These are phyloP conservation scores for Maniola jurtina DNA, from an alignment of 1,140 invertebrate genomes.

Conservation along the genomic window DNA sequence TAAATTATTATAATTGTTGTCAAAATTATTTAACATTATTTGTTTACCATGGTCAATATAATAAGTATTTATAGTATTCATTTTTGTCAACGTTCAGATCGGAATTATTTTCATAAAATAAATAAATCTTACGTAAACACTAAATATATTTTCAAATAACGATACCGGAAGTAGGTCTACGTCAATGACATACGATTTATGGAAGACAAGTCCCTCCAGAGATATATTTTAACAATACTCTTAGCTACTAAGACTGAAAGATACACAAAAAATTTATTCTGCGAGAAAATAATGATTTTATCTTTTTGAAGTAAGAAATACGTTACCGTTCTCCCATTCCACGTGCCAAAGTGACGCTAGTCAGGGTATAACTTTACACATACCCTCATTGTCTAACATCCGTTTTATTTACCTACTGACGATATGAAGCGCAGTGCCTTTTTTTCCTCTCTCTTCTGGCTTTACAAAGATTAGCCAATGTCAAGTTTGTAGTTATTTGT, in stretches of 20 bases:
- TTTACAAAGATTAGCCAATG: too few species aligned
- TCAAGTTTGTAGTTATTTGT: too few species aligned
- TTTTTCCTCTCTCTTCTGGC: too few species aligned
- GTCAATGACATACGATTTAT: slow-evolving; percentile 55
- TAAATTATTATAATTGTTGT: background rate
- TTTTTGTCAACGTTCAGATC: slow-evolving; percentile 34
- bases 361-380: slow-evolving; percentile 45
- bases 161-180: slow-evolving; percentile 56
- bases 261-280: slow-evolving; percentile 53
- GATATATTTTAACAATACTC: slow-evolving; percentile 67
- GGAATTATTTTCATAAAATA: slow-evolving; percentile 59
- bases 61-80: slow-evolving; percentile 25
- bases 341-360: slow-evolving; percentile 64
- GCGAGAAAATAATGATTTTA: slow-evolving; percentile 6
- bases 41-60: slow-evolving; percentile 27
- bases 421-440: background rate
- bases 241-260: slow-evolving; percentile 73
- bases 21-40: slow-evolving; percentile 5
- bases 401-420: background rate
- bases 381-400: slow-evolving; percentile 35
- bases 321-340: slow-evolving; percentile 44
- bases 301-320: slow-evolving; percentile 9
- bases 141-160: slow-evolving; percentile 62
- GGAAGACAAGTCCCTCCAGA: slow-evolving; percentile 71
- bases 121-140: slow-evolving; percentile 48